These are phyloP conservation scores for Aulostomus chinensis DNA, from an alignment of 2,797 vertebrate genomes.

Conservation along the genomic window DNA sequence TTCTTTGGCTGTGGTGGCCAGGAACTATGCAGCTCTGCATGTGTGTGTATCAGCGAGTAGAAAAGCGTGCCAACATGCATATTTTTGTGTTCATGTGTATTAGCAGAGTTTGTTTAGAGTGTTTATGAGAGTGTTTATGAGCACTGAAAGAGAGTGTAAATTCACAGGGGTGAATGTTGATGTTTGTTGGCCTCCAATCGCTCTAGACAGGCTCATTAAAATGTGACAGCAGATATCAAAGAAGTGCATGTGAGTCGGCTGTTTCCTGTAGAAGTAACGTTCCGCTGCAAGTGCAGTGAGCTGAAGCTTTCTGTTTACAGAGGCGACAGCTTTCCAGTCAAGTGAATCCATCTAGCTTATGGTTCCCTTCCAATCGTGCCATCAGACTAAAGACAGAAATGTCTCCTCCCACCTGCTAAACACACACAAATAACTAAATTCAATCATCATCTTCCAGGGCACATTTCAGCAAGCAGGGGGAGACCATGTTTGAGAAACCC, in stretches of 20 bases:
- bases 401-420: conserved; percentile 7
- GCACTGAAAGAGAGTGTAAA: conserved; percentile 36
- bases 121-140: conserved; percentile 52
- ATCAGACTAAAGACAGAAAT: conserved; percentile 42
- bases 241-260: background rate
- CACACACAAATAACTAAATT: conserved; percentile 2
- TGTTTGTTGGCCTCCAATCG: conserved; percentile 15
- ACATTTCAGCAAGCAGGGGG: conserved; percentile 15
- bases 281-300: conserved; percentile 11
- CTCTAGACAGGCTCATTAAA: conserved; percentile 34
- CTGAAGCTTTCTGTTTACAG: conserved; percentile 57
- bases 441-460: background rate
- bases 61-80: conserved; percentile 18
- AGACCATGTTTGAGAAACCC: conserved; percentile 11
- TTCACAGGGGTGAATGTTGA: conserved; percentile 31
- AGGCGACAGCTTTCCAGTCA: conserved; percentile 73
- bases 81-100: conserved; percentile 29
- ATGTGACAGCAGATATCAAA: conserved; percentile 10
- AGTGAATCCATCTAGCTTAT: conserved; percentile 73
- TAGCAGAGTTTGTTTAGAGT: conserved; percentile 31
- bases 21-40: conserved; percentile 1
- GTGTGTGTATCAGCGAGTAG: background rate
- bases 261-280: conserved; percentile 7
- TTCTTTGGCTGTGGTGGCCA: conserved; percentile 17
- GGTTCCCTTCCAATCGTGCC: conserved; percentile 62